Evolutionary conservation across 53 echinoderm and acorn worm species (phyloP), one percentile per base, ranked within the genome.

Genomic region (Pentamera pediparva): DNA sequence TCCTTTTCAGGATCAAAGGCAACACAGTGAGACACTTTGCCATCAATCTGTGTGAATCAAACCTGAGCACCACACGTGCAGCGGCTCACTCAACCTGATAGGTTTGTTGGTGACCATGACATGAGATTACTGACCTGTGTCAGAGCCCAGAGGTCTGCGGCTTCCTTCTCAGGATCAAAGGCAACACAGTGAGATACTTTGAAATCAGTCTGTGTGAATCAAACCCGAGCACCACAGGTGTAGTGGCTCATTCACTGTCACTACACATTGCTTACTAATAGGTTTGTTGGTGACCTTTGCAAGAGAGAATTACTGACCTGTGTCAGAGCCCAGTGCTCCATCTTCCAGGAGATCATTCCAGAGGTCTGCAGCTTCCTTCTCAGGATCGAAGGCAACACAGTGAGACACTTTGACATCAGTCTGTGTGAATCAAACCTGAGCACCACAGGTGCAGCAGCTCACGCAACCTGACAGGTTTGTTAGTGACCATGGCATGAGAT

Each of bases 241-340:
- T n/a, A n/a, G n/a, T n/a, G n/a, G n/a, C n/a, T n/a, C n/a, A n/a
- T n/a, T n/a, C n/a, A n/a, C n/a, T n/a, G n/a, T n/a, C n/a, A n/a
- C n/a, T n/a, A n/a, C n/a, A n/a, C n/a, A n/a, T n/a, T n/a, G n/a
- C n/a, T n/a, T n/a, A n/a, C n/a, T n/a, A n/a, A n/a, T n/a, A n/a
- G n/a, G n/a, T n/a, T n/a, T n/a, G n/a, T n/a, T n/a, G n/a, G n/a
- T n/a, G n/a, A n/a, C n/a, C n/a, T n/a, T n/a, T n/a, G n/a, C n/a
- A n/a, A n/a, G n/a, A n/a, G n/a, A n/a, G n/a, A n/a, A n/a, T n/a
- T 57, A 61, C 61, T 61, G 61, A 61, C 61, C 61, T 32, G 35
- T 13, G 61, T 34, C 33, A 10, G 61, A 61, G 33, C 61, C 33
- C 10, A 61, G 61, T 32, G 61, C 61, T 32, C 61, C 61, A 29